Evolutionary conservation across 2,797 vertebrate species (phyloP).

Genomic region (Brachymystax lenok): DNA sequence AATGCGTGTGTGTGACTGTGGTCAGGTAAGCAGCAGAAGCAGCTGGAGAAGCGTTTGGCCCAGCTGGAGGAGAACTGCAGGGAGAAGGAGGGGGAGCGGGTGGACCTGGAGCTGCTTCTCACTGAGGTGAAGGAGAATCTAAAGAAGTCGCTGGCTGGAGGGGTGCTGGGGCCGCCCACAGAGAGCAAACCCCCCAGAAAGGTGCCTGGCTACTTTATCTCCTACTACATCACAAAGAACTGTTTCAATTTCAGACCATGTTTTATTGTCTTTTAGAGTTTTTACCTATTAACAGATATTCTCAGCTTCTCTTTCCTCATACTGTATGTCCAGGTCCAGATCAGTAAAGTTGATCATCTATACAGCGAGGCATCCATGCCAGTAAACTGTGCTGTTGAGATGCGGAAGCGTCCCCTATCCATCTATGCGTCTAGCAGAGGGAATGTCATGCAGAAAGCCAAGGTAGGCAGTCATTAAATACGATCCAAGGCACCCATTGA

Average conservation of each 20-base stretch:
- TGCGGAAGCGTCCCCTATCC: slow-evolving; percentile 87
- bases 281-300: not conserved
- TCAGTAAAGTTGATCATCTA: slow-evolving; percentile 67
- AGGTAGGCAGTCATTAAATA: slow-evolving; percentile 73
- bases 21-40: slow-evolving; percentile 72
- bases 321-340: slow-evolving; percentile 50
- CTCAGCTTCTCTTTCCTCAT: not conserved
- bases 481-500: not conserved
- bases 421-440: slow-evolving; percentile 84
- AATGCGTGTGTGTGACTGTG: slow-evolving; percentile 1
- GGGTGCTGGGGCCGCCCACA: slow-evolving; percentile 81
- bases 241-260: no score
- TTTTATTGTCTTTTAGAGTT: no score
- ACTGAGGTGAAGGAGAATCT: slow-evolving; percentile 92
- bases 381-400: slow-evolving; percentile 88
- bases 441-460: slow-evolving; percentile 92
- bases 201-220: slow-evolving; percentile 49
- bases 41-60: slow-evolving; percentile 79
- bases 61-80: slow-evolving; percentile 86
- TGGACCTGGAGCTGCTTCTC: slow-evolving; percentile 90
- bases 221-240: not conserved
- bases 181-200: slow-evolving; percentile 71
- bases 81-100: slow-evolving; percentile 86
- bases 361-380: slow-evolving; percentile 78
- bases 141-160: slow-evolving; percentile 91